Evolutionary conservation across 2,113 vertebrate genomes (phyloP).

Genomic region (Petromus typicus): DNA sequence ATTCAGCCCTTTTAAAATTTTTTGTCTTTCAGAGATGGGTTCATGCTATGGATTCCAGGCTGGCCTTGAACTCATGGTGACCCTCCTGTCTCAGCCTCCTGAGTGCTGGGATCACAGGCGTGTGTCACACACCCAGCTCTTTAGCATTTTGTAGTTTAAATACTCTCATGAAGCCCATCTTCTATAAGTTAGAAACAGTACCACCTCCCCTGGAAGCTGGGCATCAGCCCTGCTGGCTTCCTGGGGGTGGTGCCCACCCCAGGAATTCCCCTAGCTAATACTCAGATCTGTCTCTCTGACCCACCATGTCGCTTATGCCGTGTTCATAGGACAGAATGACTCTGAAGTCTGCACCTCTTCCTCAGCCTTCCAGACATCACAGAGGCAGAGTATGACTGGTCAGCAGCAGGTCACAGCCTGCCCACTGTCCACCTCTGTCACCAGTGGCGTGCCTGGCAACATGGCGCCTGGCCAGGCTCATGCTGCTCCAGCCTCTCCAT

Average conservation of each 20-base stretch:
- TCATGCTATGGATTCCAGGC: background rate
- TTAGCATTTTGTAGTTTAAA: background rate
- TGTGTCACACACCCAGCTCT: background rate
- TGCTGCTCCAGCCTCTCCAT: background rate
- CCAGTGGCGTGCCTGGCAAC: fast-evolving
- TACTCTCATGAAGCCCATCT: background rate
- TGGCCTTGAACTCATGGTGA: background rate
- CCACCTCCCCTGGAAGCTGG: background rate
- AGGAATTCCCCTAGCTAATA: background rate
- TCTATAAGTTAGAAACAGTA: background rate
- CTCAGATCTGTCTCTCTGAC: background rate
- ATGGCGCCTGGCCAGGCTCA: fast-evolving
- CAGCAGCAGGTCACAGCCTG: background rate
- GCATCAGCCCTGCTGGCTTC: background rate
- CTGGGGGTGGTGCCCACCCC: background rate
- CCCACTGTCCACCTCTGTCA: background rate
- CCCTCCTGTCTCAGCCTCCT: background rate
- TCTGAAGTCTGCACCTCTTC: background rate
- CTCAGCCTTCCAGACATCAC: background rate
- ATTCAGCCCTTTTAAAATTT: background rate
- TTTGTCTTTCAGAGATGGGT: background rate
- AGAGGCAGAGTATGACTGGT: slow-evolving; percentile 40
- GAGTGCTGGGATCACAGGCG: background rate
- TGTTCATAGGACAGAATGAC: fast-evolving
- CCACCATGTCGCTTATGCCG: background rate